Conservation (phyloP, 2,113 vertebrate genomes). For the Amazona vittata region DNA sequence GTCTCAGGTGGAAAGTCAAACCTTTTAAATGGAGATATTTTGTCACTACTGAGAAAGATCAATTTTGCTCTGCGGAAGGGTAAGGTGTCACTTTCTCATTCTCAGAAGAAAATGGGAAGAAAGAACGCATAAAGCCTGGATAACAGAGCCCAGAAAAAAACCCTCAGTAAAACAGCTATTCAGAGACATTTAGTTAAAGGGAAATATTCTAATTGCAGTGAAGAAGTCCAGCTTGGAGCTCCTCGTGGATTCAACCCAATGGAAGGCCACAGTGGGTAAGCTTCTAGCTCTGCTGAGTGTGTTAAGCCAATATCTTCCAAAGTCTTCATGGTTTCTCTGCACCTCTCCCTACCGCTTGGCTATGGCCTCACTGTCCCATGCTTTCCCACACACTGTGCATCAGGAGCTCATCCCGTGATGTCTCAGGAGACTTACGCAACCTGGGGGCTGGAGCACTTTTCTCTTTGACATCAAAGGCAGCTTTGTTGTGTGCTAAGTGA, state of each 20-base stretch:
- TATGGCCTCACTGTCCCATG: not conserved
- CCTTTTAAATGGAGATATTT: constrained; percentile 49
- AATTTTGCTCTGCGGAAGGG: not conserved
- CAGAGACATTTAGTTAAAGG: not conserved
- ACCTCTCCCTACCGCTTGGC: not conserved
- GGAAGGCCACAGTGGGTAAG: not conserved
- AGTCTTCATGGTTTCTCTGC: not conserved
- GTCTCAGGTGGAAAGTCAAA: constrained; percentile 55
- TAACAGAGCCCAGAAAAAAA: not conserved
- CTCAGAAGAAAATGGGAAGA: not conserved
- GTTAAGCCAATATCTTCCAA: not conserved
- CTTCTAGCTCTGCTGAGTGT: not conserved
- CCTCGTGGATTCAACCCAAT: accelerated
- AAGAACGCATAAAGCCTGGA: not conserved
- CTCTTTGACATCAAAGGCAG: not conserved
- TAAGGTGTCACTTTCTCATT: constrained; percentile 5
- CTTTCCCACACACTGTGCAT: not conserved
- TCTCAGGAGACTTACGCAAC: not conserved
- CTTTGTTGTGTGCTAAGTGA: not conserved
- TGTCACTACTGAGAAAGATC: constrained; percentile 34
- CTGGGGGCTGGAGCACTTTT: not conserved
- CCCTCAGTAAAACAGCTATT: not conserved
- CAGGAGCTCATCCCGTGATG: not conserved
- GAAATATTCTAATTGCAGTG: not conserved
- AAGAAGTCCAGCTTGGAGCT: not conserved